Percentiles rank a stretch among this genome's conserved stretches.
Conservation (phyloP, 2,888 invertebrate species). For the Drosophila cognata region DNA sequence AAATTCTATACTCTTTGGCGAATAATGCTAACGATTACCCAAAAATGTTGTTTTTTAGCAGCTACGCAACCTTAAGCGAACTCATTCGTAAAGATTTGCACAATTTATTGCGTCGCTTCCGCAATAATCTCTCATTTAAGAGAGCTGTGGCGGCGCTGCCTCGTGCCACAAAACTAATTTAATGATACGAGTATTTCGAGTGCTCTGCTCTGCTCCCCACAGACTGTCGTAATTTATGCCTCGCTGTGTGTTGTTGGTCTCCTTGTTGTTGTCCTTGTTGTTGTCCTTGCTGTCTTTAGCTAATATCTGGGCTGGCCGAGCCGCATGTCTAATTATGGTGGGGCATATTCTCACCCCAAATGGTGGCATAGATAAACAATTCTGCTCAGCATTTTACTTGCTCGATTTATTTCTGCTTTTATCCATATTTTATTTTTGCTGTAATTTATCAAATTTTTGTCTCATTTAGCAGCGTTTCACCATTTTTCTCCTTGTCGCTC, state of each 20-base stretch:
- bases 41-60: conserved; percentile 1
- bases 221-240: conserved; percentile 55
- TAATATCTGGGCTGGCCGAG: conserved; percentile 50
- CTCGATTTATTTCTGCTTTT: conserved; percentile 29
- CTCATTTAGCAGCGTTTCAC: conserved; percentile 61
- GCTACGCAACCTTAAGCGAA: conserved; percentile 36
- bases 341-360: conserved; percentile 34
- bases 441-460: conserved; percentile 77
- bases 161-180: conserved; percentile 65
- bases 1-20: background rate
- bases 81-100: conserved; percentile 75
- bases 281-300: conserved; percentile 29
- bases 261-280: background rate
- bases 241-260: conserved; percentile 5
- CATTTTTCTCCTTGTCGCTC: conserved; percentile 50
- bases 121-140: conserved; percentile 75
- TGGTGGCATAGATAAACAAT: conserved; percentile 50
- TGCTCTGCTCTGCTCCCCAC: conserved; percentile 43
- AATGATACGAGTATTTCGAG: conserved; percentile 65
- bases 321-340: conserved; percentile 71
- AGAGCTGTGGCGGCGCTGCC: background rate
- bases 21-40: conserved; percentile 6
- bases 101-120: conserved; percentile 68
- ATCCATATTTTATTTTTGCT: conserved; percentile 1
- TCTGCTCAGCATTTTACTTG: conserved; percentile 24